A percentile compares a stretch with the other conserved stretches of the same genome.
Conservation (phyloP, 1,140 invertebrate species). For the Atta cephalotes region DNA sequence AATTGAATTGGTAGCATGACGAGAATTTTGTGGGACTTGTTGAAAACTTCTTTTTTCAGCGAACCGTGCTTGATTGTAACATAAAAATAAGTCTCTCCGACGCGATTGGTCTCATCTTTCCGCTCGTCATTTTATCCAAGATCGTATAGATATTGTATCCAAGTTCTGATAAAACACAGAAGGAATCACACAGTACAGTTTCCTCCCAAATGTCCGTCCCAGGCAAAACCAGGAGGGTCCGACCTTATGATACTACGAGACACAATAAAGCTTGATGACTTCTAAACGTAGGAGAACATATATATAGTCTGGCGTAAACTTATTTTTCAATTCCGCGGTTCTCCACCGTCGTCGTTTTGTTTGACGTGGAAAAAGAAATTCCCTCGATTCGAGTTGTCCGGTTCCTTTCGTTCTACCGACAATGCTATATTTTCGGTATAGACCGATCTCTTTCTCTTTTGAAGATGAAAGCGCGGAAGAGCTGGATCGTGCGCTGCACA, state of each 20-base stretch:
- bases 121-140: conserved; percentile 46
- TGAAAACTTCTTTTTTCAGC: conserved; percentile 1
- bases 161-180: conserved; percentile 36
- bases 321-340: conserved; percentile 71
- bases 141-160: conserved; percentile 59
- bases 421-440: conserved; percentile 33
- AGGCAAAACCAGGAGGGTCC: conserved; percentile 12
- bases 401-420: background rate
- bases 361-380: conserved; percentile 2
- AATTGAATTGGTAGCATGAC: conserved; percentile 5
- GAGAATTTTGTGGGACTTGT: conserved; percentile 28
- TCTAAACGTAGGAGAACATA: conserved; percentile 53
- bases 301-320: conserved; percentile 64
- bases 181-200: conserved; percentile 47
- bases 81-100: conserved; percentile 34
- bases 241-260: conserved; percentile 61
- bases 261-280: conserved; percentile 71
- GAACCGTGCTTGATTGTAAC: conserved; percentile 28
- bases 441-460: conserved; percentile 32
- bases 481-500: conserved; percentile 27
- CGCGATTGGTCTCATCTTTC: conserved; percentile 64
- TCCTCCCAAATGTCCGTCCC: conserved; percentile 26
- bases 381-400: background rate
- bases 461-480: conserved; percentile 39
- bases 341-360: background rate